phyloP scores from a whole-genome alignment of 2,797 vertebrate genomes.

The Sebastes hubbsi region DNA sequence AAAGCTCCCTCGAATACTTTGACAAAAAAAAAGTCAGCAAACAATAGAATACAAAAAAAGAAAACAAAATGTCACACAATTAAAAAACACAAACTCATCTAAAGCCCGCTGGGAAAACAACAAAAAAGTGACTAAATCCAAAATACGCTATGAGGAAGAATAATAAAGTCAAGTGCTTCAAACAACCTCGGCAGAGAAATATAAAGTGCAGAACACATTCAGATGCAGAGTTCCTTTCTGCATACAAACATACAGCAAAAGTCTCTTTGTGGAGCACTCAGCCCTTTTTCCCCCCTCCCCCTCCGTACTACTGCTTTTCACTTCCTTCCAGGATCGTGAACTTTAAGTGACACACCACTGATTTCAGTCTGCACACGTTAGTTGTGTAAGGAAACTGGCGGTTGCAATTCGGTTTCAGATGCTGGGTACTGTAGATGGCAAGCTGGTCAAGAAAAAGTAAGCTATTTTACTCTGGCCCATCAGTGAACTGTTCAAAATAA shows the following conservation, averaged over 20 bases:
- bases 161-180: constrained; percentile 30
- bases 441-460: neutral
- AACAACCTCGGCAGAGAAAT: constrained; percentile 69
- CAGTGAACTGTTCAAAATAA: neutral
- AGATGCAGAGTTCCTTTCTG: constrained; percentile 75
- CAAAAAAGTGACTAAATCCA: constrained; percentile 2
- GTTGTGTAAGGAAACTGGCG: constrained; percentile 12
- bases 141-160: constrained; percentile 8
- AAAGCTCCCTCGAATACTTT: neutral
- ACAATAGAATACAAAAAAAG: neutral
- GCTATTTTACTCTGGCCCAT: neutral
- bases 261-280: constrained; percentile 64
- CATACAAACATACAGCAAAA: constrained; percentile 78
- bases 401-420: constrained; percentile 6
- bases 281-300: constrained; percentile 29
- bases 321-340: neutral
- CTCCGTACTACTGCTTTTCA: neutral
- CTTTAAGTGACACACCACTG: neutral
- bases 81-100: neutral
- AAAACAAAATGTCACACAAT: neutral
- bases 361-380: constrained; percentile 1
- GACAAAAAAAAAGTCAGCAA: neutral
- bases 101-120: neutral
- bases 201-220: constrained; percentile 97
- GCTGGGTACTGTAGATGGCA: neutral